Percentiles rank a stretch among this genome's conserved stretches.
Evolutionary conservation across 1,140 invertebrate genomes (phyloP).

Genomic region (Steinernema khuongi): DNA sequence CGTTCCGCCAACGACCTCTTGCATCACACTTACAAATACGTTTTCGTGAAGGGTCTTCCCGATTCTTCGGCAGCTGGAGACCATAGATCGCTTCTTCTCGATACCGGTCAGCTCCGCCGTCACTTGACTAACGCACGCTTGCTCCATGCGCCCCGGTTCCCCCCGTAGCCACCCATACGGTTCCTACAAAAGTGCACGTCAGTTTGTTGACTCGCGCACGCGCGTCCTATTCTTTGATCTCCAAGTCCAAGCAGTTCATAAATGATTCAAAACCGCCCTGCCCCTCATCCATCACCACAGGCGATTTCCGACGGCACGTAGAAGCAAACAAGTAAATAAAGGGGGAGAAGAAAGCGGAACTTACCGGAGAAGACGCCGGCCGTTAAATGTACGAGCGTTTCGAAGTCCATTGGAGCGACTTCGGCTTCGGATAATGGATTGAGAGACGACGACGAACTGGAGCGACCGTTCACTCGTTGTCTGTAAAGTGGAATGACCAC

Average conservation of each 20-base stretch:
- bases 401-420: not conserved
- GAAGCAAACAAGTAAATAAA: not conserved
- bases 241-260: not conserved
- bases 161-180: not conserved
- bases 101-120: constrained; percentile 5
- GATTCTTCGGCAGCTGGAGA: no score
- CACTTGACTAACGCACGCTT: constrained; percentile 2
- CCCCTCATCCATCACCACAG: not conserved
- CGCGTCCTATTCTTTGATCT: not conserved
- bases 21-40: no score
- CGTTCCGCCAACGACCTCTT: no score
- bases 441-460: no score
- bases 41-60: no score
- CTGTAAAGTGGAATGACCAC: no score
- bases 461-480: no score
- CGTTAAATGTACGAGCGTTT: not conserved
- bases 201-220: not conserved
- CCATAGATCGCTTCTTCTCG: not conserved
- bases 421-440: no score
- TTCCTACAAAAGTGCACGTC: constrained; percentile 6
- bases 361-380: not conserved
- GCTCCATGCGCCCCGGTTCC: not conserved
- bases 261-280: not conserved
- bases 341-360: not conserved
- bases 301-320: not conserved